These are phyloP conservation scores for Gymnopithys bicolor DNA, from an alignment of 2,797 vertebrate species.

Conservation along the genomic window DNA sequence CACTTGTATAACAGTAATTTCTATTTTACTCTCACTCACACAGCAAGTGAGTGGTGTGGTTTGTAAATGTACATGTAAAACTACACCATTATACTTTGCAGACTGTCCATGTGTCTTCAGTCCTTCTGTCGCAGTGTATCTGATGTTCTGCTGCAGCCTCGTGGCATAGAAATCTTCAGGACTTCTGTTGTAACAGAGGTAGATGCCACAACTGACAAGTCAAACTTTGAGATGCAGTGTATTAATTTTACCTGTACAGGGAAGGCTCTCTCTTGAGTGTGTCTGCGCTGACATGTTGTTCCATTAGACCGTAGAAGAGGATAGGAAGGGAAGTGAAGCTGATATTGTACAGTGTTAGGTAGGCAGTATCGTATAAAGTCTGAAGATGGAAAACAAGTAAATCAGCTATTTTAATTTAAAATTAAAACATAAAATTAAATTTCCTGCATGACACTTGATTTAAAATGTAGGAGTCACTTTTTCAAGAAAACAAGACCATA, in stretches of 20 bases:
- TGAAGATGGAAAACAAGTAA: slow-evolving; percentile 64
- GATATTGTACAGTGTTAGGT: slow-evolving; percentile 98
- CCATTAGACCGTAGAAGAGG: slow-evolving; percentile 93
- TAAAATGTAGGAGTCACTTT: background rate
- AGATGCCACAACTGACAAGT: background rate
- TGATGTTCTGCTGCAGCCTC: background rate
- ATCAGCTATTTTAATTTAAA: background rate
- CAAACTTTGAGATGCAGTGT: background rate
- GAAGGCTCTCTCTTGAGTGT: slow-evolving; percentile 91
- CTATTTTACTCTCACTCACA: background rate
- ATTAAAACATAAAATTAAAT: too few relatives aligned
- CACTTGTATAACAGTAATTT: background rate
- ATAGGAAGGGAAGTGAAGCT: slow-evolving; percentile 98
- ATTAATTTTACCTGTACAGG: slow-evolving; percentile 85
- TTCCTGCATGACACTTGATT: background rate
- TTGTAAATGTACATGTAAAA: background rate
- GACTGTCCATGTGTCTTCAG: background rate
- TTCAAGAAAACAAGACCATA: background rate
- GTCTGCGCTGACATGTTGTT: slow-evolving; percentile 93
- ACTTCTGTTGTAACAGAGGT: background rate
- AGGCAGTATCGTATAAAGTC: slow-evolving; percentile 96
- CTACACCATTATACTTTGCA: background rate
- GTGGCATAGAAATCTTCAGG: background rate
- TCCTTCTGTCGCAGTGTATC: background rate
- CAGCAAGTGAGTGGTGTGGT: background rate